A percentile compares a stretch with the other conserved stretches of the same genome.
Conservation (phyloP, 1,140 invertebrate species). For the Probaryconus sp. region DNA sequence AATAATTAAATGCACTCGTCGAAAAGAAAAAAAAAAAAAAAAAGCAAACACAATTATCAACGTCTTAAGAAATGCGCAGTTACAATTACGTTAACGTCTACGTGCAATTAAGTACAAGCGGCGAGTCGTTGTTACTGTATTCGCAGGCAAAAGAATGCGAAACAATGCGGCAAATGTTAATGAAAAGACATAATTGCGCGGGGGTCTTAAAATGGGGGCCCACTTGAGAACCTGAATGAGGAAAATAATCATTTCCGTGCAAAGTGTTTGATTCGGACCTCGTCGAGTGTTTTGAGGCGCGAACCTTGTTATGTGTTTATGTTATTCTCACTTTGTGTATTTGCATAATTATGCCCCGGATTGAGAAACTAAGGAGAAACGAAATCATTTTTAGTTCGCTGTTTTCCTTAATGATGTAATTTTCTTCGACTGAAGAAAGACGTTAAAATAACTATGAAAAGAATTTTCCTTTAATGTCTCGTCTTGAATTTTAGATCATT, state of each 20-base stretch:
- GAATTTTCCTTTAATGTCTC: constrained; percentile 36
- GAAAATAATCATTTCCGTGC: constrained; percentile 20
- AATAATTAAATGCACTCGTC: constrained; percentile 43
- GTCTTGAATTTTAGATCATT: no score
- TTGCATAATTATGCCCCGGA: constrained; percentile 31
- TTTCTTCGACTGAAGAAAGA: constrained; percentile 26
- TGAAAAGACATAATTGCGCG: constrained; percentile 75
- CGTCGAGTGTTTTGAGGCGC: constrained; percentile 38
- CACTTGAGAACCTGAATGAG: constrained; percentile 41
- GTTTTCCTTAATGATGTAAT: constrained; percentile 49
- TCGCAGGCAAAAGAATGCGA: no score
- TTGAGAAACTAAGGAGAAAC: neutral
- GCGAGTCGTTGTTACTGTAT: constrained; percentile 26
- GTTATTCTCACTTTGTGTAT: neutral
- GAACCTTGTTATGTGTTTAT: constrained; percentile 32
- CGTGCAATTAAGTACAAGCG: constrained; percentile 50
- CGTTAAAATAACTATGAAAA: constrained; percentile 43
- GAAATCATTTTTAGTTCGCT: constrained; percentile 2
- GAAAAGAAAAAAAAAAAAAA: constrained; percentile 40
- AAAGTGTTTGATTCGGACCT: constrained; percentile 30
- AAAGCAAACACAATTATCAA: neutral
- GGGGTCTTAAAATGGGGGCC: constrained; percentile 67
- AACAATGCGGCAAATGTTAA: constrained; percentile 74
- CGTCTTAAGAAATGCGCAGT: constrained; percentile 3
- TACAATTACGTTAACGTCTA: constrained; percentile 55